Conservation (phyloP, 2,113 vertebrate genomes). For the Colossoma macropomum region DNA sequence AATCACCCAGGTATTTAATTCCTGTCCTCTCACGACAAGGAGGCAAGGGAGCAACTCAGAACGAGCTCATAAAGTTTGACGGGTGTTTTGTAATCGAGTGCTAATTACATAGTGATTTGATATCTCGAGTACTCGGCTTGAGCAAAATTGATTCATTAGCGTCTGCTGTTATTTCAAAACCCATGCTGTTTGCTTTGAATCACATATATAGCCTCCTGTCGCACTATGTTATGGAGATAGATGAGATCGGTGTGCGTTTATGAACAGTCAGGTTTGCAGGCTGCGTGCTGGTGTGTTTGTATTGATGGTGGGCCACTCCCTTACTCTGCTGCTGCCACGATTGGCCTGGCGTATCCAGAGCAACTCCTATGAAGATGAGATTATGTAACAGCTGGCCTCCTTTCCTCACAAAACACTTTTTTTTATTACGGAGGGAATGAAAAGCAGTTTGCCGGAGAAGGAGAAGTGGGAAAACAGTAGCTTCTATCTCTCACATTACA, state of each 20-base stretch:
- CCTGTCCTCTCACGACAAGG: neutral
- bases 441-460: constrained; percentile 67
- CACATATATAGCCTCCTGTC: neutral
- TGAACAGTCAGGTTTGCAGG: neutral
- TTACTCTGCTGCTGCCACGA: neutral
- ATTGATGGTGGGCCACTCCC: neutral
- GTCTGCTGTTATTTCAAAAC: constrained; percentile 9
- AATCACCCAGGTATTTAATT: constrained; percentile 43
- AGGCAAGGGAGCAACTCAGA: neutral
- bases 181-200: neutral
- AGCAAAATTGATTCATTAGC: neutral
- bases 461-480: constrained; percentile 69
- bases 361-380: constrained; percentile 41
- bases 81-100: neutral
- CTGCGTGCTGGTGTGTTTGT: neutral
- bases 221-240: neutral
- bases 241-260: no score
- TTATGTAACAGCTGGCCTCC: constrained; percentile 65
- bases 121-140: neutral
- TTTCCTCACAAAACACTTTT: constrained; percentile 56
- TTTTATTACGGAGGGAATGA: constrained; percentile 63
- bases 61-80: constrained; percentile 9
- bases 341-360: constrained; percentile 10
- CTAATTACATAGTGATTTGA: neutral
- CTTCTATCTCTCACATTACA: constrained; percentile 75